Conservation (phyloP, 2,888 invertebrate species). For the Himalopsyche japonica region DNA sequence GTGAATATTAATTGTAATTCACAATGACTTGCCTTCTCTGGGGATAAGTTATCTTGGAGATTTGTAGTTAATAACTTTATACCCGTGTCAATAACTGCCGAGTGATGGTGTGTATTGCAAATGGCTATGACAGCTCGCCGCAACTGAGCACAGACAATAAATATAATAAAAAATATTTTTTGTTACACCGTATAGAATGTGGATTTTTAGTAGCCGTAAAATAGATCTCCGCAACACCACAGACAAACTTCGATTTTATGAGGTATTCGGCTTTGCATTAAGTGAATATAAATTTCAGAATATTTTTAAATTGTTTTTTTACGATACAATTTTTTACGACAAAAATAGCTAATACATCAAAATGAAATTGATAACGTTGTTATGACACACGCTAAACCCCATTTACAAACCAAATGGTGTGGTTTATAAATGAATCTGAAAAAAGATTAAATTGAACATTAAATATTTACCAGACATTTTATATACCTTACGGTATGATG, state of each 20-base stretch:
- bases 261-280: neutral
- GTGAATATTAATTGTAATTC: slow-evolving; percentile 8
- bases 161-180: neutral
- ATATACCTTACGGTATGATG: too few relatives aligned
- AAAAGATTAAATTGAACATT: too few relatives aligned
- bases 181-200: neutral
- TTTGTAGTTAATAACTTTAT: slow-evolving; percentile 16
- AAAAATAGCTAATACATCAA: too few relatives aligned
- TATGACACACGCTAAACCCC: too few relatives aligned
- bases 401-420: too few relatives aligned
- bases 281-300: too few relatives aligned
- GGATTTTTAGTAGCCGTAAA: neutral
- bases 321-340: too few relatives aligned
- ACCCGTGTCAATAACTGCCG: slow-evolving; percentile 7
- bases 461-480: too few relatives aligned
- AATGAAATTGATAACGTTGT: too few relatives aligned
- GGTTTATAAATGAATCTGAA: too few relatives aligned
- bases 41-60: slow-evolving; percentile 3
- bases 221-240: neutral
- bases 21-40: neutral
- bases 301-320: too few relatives aligned
- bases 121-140: neutral
- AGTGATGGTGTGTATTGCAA: neutral
- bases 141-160: neutral
- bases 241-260: neutral